These are phyloP conservation scores for Drosophila miranda DNA, from an alignment of 1,140 invertebrate genomes.

Conservation along the genomic window DNA sequence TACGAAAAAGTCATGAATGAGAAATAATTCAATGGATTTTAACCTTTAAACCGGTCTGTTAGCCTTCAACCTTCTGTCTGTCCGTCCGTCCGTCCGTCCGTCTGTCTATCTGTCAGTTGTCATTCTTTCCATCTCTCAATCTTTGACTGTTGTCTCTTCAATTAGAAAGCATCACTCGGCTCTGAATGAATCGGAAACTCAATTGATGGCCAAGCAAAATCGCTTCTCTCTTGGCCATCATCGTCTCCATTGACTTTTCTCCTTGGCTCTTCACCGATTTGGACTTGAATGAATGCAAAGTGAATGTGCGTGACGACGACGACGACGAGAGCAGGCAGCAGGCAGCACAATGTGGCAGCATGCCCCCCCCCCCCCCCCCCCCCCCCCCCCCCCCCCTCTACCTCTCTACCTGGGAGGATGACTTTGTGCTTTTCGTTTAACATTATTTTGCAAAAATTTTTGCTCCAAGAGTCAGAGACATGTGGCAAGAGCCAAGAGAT, in stretches of 20 bases:
- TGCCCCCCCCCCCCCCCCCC: not conserved
- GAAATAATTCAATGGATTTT: not conserved
- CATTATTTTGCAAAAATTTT: constrained; percentile 77
- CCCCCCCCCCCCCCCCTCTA: not conserved
- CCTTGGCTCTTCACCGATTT: constrained; percentile 18
- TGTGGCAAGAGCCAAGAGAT: constrained; percentile 33
- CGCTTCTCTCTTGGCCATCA: not conserved
- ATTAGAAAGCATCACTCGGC: constrained; percentile 39
- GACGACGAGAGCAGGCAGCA: constrained; percentile 4
- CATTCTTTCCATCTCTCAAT: constrained; percentile 1
- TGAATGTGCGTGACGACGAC: constrained; percentile 72
- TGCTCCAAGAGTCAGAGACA: constrained; percentile 31
- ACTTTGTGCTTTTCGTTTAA: constrained; percentile 79
- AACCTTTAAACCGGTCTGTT: not conserved
- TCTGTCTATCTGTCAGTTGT: no score
- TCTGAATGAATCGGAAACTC: constrained; percentile 55
- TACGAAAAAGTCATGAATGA: not conserved
- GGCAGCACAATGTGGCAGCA: constrained; percentile 1
- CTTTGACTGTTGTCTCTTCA: constrained; percentile 13
- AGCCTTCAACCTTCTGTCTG: no score
- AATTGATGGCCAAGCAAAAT: constrained; percentile 55
- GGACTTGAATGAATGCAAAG: constrained; percentile 73
- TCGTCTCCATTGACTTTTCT: constrained; percentile 24
- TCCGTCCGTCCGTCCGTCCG: no score
- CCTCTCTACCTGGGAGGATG: constrained; percentile 39